A percentile compares a stretch with the other conserved stretches of the same genome.
These are phyloP conservation scores for Tetragonula clypearis DNA, from an alignment of 1,140 invertebrate genomes.

Conservation along the genomic window DNA sequence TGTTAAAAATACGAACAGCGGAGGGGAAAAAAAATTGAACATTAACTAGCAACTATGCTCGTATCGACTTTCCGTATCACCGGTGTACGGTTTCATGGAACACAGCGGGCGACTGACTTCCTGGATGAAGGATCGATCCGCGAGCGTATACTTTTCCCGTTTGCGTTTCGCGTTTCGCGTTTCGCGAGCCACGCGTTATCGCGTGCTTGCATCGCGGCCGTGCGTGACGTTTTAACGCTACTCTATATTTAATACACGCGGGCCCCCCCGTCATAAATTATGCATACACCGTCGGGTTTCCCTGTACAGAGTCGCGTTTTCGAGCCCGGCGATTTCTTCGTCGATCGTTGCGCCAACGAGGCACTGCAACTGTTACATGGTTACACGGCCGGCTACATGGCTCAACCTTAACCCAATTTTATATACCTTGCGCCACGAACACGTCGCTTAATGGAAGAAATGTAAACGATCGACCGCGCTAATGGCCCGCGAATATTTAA, in stretches of 20 bases:
- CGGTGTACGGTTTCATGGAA: background rate
- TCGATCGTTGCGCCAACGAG: slow-evolving; percentile 46
- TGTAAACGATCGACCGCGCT: slow-evolving; percentile 46
- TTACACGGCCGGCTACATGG: slow-evolving; percentile 58
- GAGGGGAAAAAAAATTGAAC: background rate
- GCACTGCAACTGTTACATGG: slow-evolving; percentile 59
- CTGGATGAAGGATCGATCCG: slow-evolving; percentile 48
- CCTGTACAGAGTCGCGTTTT: slow-evolving; percentile 13
- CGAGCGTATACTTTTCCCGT: background rate
- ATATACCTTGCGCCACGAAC: slow-evolving; percentile 50
- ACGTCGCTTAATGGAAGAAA: slow-evolving; percentile 35
- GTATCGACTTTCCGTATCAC: background rate
- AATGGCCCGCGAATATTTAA: background rate
- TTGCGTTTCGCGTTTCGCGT: slow-evolving; percentile 29
- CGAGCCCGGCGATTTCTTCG: slow-evolving; percentile 2
- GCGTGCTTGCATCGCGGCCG: background rate
- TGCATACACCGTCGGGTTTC: slow-evolving; percentile 2
- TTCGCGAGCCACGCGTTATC: slow-evolving; percentile 37
- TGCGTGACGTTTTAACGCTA: background rate
- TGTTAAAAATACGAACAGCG: background rate
- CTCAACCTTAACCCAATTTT: slow-evolving; percentile 74
- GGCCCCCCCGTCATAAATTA: slow-evolving; percentile 28
- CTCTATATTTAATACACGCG: slow-evolving; percentile 34
- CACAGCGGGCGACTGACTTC: background rate
- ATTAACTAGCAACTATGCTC: background rate